Evolutionary conservation across 2,888 invertebrate genomes (phyloP), one percentile per base, ranked within the genome.

Genomic region (Cheilosia pagana): DNA sequence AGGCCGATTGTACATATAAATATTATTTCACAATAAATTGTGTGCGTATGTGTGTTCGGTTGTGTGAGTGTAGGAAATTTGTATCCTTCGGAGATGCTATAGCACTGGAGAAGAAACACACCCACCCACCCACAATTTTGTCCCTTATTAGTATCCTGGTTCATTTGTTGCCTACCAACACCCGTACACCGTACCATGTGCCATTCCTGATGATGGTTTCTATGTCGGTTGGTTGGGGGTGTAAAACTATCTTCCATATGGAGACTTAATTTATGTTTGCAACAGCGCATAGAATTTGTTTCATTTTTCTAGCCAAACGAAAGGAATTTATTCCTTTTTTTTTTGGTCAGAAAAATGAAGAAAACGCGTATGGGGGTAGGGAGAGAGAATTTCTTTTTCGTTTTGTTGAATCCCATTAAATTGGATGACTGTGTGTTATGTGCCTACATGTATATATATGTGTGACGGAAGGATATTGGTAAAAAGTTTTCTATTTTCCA

Each of bases 231-330:
- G 39, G 63, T 62, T 35, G 70, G 48, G 55, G 70, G 71, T 85
- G 85, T 81, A 85, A 85, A 91, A 88, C 89, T 90, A 91, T 90
- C 90, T 90, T 91, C 90, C 91, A 90, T 90, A 91, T 91, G 91
- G 91, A 91, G 91, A 91, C 91, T 91, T 91, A 91, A 91, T 91
- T 91, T 91, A 91, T 91, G 91, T 91, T 90, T 91, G 90, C 90
- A 90, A 88, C 90, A 90, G 89, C 90, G 90, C 90, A 90, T 89
- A 89, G 90, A 91, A 90, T 90, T 90, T 90, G 89, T 89, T 89
- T 88, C 89, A 89, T 89, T 87, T 87, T 87, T 87, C 72, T 81
- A 85, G 71, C 65, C 67, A 75, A 85, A 81, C 67, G 75, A 85
- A 85, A 75, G 48, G 71, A 85, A 85, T 85, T 85, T 81, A 78